Evolutionary conservation across 2,113 vertebrate species (phyloP).

Genomic region (Leucosticte australis): DNA sequence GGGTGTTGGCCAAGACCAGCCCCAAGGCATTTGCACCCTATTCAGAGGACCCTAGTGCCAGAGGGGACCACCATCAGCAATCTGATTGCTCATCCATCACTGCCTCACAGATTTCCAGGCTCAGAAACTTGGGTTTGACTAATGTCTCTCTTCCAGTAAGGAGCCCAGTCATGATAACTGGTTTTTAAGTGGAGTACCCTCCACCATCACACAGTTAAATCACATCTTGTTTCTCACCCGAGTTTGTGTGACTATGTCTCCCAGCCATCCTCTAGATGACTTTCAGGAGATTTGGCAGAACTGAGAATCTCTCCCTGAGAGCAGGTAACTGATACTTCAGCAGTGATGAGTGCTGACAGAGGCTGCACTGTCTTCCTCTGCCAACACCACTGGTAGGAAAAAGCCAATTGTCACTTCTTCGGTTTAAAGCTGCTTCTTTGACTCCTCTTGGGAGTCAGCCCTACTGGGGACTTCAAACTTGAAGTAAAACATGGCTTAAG

Average conservation of each 20-base stretch:
- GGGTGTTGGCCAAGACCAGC: neutral
- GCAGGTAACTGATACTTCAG: neutral
- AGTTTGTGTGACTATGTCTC: neutral
- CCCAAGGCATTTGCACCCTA: neutral
- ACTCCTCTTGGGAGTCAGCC: neutral
- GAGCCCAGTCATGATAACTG: neutral
- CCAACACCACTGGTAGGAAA: neutral
- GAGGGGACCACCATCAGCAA: neutral
- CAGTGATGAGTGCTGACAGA: accelerated
- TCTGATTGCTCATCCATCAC: neutral
- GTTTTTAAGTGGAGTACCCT: neutral
- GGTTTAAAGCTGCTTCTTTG: neutral
- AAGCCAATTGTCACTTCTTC: neutral
- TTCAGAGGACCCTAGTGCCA: neutral
- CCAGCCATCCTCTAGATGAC: neutral
- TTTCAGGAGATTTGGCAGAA: neutral
- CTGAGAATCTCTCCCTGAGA: neutral
- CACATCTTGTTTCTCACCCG: accelerated
- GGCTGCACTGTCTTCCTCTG: neutral
- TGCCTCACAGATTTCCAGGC: neutral
- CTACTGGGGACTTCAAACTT: neutral
- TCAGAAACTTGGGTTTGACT: neutral
- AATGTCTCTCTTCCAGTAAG: neutral
- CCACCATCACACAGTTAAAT: neutral
- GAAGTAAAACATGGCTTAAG: neutral